phyloP scores from a whole-genome alignment of 2,113 vertebrate genomes.

The Corvus hawaiiensis region DNA sequence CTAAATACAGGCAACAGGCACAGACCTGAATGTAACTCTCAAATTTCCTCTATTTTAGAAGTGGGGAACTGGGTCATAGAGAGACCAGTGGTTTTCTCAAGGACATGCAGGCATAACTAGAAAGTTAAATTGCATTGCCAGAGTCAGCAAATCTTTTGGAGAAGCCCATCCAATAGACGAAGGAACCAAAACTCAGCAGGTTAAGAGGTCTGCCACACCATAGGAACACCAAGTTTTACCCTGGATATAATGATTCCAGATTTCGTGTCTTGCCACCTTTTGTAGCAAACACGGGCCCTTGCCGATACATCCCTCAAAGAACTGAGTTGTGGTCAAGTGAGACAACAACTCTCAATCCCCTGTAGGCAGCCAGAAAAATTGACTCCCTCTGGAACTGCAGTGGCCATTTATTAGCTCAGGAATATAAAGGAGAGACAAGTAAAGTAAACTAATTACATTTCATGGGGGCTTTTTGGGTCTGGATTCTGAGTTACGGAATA shows the following conservation, averaged over 20 bases:
- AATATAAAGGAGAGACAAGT: neutral
- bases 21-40: neutral
- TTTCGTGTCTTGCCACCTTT: neutral
- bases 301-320: neutral
- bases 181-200: neutral
- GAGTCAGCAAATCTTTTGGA: neutral
- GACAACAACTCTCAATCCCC: neutral
- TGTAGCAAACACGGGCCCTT: neutral
- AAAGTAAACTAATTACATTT: neutral
- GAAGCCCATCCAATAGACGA: neutral
- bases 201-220: neutral
- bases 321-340: neutral
- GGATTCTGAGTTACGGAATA: neutral
- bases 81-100: neutral
- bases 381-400: neutral
- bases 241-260: neutral
- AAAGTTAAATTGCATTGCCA: neutral
- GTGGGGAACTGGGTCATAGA: neutral
- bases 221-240: neutral
- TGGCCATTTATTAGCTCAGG: neutral
- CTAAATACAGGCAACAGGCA: neutral
- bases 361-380: neutral
- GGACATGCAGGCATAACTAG: fast-evolving
- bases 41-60: neutral
- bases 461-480: neutral